Evolutionary conservation across 2,888 invertebrate species (phyloP), one percentile per base, ranked within the genome.

Genomic region (Drosophila antonietae): DNA sequence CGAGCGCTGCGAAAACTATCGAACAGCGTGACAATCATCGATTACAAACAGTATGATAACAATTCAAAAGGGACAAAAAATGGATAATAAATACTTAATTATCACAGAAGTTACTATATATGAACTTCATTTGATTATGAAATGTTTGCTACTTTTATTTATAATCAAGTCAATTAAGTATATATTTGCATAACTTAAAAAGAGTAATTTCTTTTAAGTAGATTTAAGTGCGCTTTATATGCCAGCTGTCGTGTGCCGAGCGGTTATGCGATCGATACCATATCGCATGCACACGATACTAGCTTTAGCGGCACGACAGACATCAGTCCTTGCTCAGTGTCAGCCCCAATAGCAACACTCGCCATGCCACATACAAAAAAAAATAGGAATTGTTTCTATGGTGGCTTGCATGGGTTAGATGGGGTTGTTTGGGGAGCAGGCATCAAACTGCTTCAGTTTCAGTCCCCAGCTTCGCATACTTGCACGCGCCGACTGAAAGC

Each of bases 401-500:
- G 28, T 20, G 31, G 23, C 33, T 28, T 4, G 53, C 6, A 14
- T 56, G 5, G 5, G 44, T 14, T 12, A n/a, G 44, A 33, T 37
- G 60, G 69, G 58, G 67, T 59, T 68, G 71, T 23, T 67, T 8
- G 23, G 63, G 47, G 41, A 53, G 46, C 53, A 75, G 67, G 56
- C 64, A 61, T n/a, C 51, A 62, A 72, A 68, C 71, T 64, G 80
- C 67, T 75, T 75, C 80, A 77, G 53, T 63, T 78, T 63, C 65
- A 63, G 60, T 70, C 65, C 58, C 81, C 60, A 68, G 75, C 61
- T 70, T 64, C 63, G 78, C 73, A 86, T 78, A 73, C 78, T 88
- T 86, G 72, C 89, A 84, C 83, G 84, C 72, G 72, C 70, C 33
- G 63, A 58, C 78, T 70, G 28, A 83, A 80, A 78, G 80, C 78